Percentiles rank a stretch among this genome's conserved stretches.
Evolutionary conservation across 2,113 vertebrate species (phyloP).

Genomic region (Peromyscus californicus): DNA sequence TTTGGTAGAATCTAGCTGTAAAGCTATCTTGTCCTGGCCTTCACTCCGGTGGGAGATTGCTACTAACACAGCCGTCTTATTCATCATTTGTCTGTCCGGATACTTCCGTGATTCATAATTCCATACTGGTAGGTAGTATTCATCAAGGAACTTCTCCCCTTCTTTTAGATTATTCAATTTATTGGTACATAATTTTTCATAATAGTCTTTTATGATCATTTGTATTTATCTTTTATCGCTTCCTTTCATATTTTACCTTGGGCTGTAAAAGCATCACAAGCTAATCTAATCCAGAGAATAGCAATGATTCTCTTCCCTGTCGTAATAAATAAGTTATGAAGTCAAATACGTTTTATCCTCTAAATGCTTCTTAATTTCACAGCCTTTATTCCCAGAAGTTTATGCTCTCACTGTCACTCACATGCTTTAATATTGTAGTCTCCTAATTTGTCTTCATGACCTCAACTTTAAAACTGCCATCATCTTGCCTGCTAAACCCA

Average conservation of each 20-base stretch:
- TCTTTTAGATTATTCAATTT: neutral
- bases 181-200: neutral
- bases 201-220: neutral
- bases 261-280: neutral
- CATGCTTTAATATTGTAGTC: neutral
- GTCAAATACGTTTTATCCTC: slow-evolving; percentile 41
- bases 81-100: neutral
- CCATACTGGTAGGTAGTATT: neutral
- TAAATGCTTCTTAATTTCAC: slow-evolving; percentile 36
- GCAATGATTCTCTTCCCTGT: neutral
- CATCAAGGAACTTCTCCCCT: neutral
- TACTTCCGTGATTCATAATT: neutral
- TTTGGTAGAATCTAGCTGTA: neutral
- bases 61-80: neutral
- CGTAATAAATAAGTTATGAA: neutral
- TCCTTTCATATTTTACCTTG: slow-evolving; percentile 27
- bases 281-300: neutral
- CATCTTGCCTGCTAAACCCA: neutral
- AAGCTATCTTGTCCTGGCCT: neutral
- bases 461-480: slow-evolving; percentile 21
- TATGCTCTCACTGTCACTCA: slow-evolving; percentile 12
- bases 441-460: slow-evolving; percentile 19
- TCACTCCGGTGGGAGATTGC: neutral
- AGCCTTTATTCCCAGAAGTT: neutral
- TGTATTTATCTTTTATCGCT: neutral